Evolutionary conservation across 1,140 invertebrate species (phyloP).

Genomic region (Pseudomyrmex gracilis): DNA sequence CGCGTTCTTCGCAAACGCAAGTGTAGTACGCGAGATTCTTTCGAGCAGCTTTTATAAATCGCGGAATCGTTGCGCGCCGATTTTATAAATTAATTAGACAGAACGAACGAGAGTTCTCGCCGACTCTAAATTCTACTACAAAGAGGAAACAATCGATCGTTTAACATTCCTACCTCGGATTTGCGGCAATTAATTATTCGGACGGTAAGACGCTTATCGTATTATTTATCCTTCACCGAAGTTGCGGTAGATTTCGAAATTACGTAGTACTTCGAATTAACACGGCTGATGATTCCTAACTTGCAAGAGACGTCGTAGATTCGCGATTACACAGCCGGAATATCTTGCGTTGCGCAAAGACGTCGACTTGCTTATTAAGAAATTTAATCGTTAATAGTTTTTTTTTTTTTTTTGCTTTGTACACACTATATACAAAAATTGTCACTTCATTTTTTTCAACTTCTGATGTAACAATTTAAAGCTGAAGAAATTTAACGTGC

Average conservation of each 20-base stretch:
- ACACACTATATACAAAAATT: background rate
- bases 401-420: too few species aligned
- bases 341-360: background rate
- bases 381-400: background rate
- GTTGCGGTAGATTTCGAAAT: background rate
- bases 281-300: background rate
- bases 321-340: background rate
- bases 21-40: slow-evolving; percentile 22
- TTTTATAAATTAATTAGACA: too few species aligned
- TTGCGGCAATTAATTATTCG: slow-evolving; percentile 46
- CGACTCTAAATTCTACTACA: background rate
- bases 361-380: background rate
- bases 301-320: background rate
- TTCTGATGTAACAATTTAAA: background rate
- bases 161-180: slow-evolving; percentile 23
- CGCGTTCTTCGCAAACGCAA: background rate
- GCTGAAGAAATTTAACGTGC: background rate
- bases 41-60: slow-evolving; percentile 31
- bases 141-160: background rate
- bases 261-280: background rate
- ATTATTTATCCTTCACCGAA: slow-evolving; percentile 38
- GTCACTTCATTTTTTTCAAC: too few species aligned
- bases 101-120: too few species aligned
- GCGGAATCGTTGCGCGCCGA: slow-evolving; percentile 7
- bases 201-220: slow-evolving; percentile 13